These are phyloP conservation scores for Sarcophaga bullata DNA, from an alignment of 1,140 invertebrate genomes.

Conservation along the genomic window DNA sequence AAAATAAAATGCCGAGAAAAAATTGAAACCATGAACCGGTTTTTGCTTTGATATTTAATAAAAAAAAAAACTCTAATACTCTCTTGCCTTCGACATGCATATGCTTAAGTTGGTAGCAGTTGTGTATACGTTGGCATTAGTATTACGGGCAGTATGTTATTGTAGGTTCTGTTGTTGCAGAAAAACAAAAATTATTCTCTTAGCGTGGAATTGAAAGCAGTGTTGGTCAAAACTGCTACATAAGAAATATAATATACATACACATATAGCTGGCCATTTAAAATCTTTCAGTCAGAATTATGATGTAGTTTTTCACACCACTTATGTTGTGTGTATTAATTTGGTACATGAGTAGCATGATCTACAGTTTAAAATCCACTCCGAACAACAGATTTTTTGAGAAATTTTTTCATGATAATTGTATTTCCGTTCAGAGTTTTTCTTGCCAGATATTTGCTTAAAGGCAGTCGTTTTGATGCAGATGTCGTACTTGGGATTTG, in stretches of 20 bases:
- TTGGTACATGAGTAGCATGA: no score
- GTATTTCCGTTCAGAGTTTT: no score
- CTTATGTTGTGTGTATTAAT: no score
- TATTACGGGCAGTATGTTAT: neutral
- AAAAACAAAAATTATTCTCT: neutral
- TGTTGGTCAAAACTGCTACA: neutral
- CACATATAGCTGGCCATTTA: slow-evolving; percentile 22
- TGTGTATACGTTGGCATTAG: slow-evolving; percentile 7
- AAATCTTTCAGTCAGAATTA: no score
- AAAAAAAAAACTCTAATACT: slow-evolving; percentile 11
- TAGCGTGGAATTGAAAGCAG: no score
- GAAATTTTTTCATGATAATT: no score
- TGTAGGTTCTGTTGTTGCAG: neutral
- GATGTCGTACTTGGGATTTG: no score
- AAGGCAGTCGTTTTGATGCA: no score
- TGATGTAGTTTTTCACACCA: no score
- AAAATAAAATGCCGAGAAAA: neutral
- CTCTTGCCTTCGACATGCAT: neutral
- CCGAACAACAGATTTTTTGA: no score
- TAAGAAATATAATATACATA: neutral
- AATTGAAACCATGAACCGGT: slow-evolving; percentile 9
- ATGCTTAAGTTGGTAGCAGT: neutral
- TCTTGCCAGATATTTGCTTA: no score
- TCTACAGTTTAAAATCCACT: no score
- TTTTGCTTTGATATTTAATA: neutral